phyloP scores from a whole-genome alignment of 1,140 invertebrate species.

The Nasonia giraulti region DNA sequence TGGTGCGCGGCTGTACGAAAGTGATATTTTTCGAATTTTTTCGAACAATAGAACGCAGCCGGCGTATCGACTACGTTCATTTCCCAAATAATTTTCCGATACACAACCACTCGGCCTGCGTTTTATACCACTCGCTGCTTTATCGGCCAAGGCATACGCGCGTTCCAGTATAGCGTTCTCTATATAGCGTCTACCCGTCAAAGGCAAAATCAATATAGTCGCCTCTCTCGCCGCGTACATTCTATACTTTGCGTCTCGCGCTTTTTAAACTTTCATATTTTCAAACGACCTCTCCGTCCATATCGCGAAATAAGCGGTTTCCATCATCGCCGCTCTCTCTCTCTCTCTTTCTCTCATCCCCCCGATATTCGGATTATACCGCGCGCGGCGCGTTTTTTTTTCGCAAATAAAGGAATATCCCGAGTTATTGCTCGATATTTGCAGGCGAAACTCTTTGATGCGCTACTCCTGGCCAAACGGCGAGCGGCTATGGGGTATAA shows the following conservation, averaged over 20 bases:
- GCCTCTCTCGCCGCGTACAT: background rate
- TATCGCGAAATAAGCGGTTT: slow-evolving; percentile 25
- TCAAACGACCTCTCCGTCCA: background rate
- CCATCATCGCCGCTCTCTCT: background rate
- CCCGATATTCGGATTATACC: background rate
- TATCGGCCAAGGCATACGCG: background rate
- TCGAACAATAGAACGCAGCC: background rate
- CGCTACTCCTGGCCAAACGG: background rate
- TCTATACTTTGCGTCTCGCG: background rate
- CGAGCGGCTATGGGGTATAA: background rate
- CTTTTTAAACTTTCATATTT: slow-evolving; percentile 26
- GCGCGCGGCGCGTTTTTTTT: background rate
- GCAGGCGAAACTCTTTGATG: background rate
- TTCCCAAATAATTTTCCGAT: slow-evolving; percentile 1
- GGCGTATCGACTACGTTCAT: background rate
- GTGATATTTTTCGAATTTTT: background rate
- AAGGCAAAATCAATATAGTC: slow-evolving; percentile 22
- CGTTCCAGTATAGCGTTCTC: too few relatives aligned
- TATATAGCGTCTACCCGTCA: background rate
- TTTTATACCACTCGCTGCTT: background rate
- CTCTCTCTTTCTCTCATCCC: background rate
- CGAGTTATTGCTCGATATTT: slow-evolving; percentile 13
- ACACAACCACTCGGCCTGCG: background rate
- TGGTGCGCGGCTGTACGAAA: background rate
- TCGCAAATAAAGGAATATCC: slow-evolving; percentile 2